phyloP scores from a whole-genome alignment of 1,140 invertebrate genomes.

The Macrostomum lignano region DNA sequence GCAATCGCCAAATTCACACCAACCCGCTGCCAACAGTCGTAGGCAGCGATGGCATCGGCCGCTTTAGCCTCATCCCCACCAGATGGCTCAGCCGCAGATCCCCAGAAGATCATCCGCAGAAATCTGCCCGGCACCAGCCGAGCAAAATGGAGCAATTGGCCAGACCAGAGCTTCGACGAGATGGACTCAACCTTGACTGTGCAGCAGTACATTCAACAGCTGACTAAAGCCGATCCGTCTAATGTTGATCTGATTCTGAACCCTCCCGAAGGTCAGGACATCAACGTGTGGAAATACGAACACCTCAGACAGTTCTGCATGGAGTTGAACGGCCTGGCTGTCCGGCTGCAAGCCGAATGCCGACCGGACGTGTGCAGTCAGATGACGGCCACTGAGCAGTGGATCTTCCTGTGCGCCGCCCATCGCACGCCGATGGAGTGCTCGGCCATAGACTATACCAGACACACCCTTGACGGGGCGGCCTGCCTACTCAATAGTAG shows the following conservation, averaged over 20 bases:
- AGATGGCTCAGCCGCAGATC: too few species aligned
- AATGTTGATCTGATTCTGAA: conserved; percentile 76
- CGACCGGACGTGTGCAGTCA: conserved; percentile 80
- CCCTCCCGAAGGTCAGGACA: conserved; percentile 82
- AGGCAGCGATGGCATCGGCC: too few species aligned
- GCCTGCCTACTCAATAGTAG: conserved; percentile 92
- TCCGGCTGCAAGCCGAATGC: conserved; percentile 54
- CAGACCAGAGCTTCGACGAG: conserved; percentile 86
- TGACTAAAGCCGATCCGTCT: conserved; percentile 61
- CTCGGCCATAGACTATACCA: conserved; percentile 91
- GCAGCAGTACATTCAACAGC: conserved; percentile 89
- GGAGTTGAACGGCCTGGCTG: conserved; percentile 86
- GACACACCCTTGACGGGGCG: conserved; percentile 93
- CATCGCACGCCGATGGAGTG: conserved; percentile 79
- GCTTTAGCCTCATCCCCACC: too few species aligned
- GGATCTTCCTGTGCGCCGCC: conserved; percentile 97
- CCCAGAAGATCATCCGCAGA: too few species aligned
- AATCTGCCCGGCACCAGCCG: too few species aligned
- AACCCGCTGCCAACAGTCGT: too few species aligned
- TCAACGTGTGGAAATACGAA: conserved; percentile 99
- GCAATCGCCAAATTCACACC: too few species aligned
- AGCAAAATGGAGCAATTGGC: conserved; percentile 91
- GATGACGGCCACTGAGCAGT: conserved; percentile 99
- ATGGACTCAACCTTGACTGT: conserved; percentile 96
- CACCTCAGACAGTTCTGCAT: conserved; percentile 94